A percentile compares a stretch with the other conserved stretches of the same genome.
Conservation (phyloP, 1,140 invertebrate genomes). For the Drosophila santomea region DNA sequence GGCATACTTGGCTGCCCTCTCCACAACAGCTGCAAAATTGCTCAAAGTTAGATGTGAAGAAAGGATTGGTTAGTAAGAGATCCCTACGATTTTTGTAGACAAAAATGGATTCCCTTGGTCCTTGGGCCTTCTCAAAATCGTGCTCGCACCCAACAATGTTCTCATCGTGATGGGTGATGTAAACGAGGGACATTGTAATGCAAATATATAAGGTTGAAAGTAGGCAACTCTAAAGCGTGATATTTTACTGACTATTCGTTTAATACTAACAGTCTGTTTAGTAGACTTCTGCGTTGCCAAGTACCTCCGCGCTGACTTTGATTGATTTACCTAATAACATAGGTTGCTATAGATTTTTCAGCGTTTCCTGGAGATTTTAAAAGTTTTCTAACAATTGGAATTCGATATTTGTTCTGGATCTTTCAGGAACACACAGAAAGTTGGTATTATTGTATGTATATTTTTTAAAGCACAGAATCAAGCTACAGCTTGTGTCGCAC, state of each 20-base stretch:
- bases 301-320: neutral
- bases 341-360: constrained; percentile 21
- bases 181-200: constrained; percentile 84
- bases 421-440: neutral
- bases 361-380: neutral
- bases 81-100: constrained; percentile 17
- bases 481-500: constrained; percentile 67
- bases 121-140: constrained; percentile 42
- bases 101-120: constrained; percentile 1
- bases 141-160: constrained; percentile 85
- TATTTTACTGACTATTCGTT: constrained; percentile 20
- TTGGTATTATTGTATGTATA: constrained; percentile 35
- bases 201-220: constrained; percentile 26
- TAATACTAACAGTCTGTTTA: constrained; percentile 1
- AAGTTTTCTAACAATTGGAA: neutral
- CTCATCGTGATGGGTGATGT: constrained; percentile 85
- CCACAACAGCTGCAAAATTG: constrained; percentile 6
- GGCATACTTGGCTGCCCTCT: constrained; percentile 26
- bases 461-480: constrained; percentile 73
- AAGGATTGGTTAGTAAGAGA: neutral
- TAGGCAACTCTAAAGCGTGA: constrained; percentile 23
- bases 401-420: neutral
- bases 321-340: constrained; percentile 18
- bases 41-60: neutral
- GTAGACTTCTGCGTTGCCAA: constrained; percentile 17